Evolutionary conservation across 2,113 vertebrate species (phyloP).

Genomic region (Melospiza melodia): DNA sequence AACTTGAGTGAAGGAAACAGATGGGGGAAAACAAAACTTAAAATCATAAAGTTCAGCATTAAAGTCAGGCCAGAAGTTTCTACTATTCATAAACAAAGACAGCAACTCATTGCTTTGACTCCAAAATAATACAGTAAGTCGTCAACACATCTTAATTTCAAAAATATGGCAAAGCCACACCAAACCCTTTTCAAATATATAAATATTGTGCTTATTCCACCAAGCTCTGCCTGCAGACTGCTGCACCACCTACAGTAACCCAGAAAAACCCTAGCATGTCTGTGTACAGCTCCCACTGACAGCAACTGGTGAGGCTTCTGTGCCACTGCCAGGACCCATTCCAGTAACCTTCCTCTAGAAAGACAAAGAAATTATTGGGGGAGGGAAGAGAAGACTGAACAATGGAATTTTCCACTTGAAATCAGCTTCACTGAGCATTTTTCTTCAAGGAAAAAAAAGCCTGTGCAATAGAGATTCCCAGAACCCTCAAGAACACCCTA

Average conservation of each 20-base stretch:
- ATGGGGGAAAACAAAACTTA: not conserved
- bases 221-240: not conserved
- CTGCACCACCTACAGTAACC: not conserved
- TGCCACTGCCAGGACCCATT: not conserved
- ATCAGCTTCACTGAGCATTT: not conserved
- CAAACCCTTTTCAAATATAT: not conserved
- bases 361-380: not conserved
- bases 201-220: not conserved
- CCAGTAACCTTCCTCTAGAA: constrained; percentile 38
- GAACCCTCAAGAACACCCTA: constrained; percentile 16
- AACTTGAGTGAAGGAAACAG: not conserved
- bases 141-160: not conserved
- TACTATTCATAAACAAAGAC: not conserved
- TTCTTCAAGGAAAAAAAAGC: constrained; percentile 35
- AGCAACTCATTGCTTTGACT: not conserved
- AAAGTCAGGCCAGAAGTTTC: not conserved
- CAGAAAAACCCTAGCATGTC: not conserved
- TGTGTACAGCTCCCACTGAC: not conserved
- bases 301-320: not conserved
- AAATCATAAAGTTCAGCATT: not conserved
- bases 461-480: constrained; percentile 3
- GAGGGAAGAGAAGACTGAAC: not conserved
- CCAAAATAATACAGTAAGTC: not conserved
- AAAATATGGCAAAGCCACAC: not conserved
- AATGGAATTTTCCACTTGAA: constrained; percentile 60